Conservation (phyloP, 2,113 vertebrate species). For the Sisor rabdophorus region DNA sequence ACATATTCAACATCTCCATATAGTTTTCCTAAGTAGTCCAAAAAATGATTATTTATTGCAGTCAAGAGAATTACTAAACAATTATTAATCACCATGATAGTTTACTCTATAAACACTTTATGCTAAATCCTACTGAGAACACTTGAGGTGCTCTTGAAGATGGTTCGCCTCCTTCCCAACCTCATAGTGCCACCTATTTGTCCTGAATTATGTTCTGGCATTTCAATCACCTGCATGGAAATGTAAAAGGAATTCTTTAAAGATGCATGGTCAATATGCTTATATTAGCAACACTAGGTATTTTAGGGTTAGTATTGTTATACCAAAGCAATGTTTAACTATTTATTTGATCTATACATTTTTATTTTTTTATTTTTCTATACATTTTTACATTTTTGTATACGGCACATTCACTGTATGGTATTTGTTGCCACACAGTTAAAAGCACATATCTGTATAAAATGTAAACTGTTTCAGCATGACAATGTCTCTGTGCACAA, state of each 20-base stretch:
- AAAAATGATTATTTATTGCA: background rate
- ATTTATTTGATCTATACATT: background rate
- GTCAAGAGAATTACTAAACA: background rate
- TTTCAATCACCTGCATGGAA: slow-evolving; percentile 84
- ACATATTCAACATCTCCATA: slow-evolving; percentile 84
- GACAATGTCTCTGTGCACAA: too few relatives aligned
- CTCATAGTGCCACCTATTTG: slow-evolving; percentile 98
- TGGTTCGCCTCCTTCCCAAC: slow-evolving; percentile 89
- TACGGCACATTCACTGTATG: too few relatives aligned
- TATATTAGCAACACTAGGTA: background rate
- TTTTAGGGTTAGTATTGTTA: background rate
- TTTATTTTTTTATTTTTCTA: too few relatives aligned
- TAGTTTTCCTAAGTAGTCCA: slow-evolving; percentile 75
- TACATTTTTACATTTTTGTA: too few relatives aligned
- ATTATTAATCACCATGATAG: background rate
- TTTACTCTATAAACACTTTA: background rate
- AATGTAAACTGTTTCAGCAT: too few relatives aligned
- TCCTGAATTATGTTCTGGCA: slow-evolving; percentile 96
- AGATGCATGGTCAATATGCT: background rate
- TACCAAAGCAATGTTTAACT: background rate
- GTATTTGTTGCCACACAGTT: too few relatives aligned
- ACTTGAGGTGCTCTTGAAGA: slow-evolving; percentile 85
- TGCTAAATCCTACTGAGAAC: slow-evolving; percentile 76
- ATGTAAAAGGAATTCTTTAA: background rate
- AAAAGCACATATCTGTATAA: too few relatives aligned